Evolutionary conservation across 2,888 invertebrate genomes (phyloP), one percentile per base, ranked within the genome.

Genomic region (Thumatha senex): DNA sequence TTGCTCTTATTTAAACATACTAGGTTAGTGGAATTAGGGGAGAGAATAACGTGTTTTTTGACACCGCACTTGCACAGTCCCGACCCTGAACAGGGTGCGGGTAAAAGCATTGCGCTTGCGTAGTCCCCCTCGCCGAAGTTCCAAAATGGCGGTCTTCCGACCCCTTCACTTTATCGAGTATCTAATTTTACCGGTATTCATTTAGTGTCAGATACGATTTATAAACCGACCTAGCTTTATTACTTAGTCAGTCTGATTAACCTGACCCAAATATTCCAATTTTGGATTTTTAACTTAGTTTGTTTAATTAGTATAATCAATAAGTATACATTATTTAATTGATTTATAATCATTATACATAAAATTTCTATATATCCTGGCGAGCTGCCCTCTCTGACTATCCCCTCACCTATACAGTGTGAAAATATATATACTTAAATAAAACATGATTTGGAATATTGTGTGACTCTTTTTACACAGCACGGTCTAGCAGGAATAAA

Each of bases 1-100:
- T 82, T 70, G 67, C 68, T 71, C 76, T 74, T 80, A 86, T 82
- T 81, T 80, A 84, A 79, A 83, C 86, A 85, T 86, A 87, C 82
- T 87, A 81, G 87, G 88, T 88, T 87, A 88, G 84, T 89, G 84
- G 86, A 81, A 82, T 88, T 79, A 85, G 80, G 86, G 89, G 86
- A 86, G 75, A 82, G 83, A 88, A 88, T 89, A 89, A 89, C 86
- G 86, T 88, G 89, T 90, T 89, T 88, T 90, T 89, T 89, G 89
- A 89, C 89, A 89, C 88, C 80, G 80, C 80, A 82, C 79, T 86
- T 68, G 76, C 76, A 76, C 81, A 81, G 80, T 85, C 87, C 85
- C 85, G 81, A 84, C 86, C 84, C 83, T 78, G 18, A 76, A 74
- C 73, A 81, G 89, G 90, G 90, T 86, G 89, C 89, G 89, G 89